These are phyloP conservation scores for Caradrina kadenii DNA, from an alignment of 2,888 invertebrate species.

Conservation along the genomic window DNA sequence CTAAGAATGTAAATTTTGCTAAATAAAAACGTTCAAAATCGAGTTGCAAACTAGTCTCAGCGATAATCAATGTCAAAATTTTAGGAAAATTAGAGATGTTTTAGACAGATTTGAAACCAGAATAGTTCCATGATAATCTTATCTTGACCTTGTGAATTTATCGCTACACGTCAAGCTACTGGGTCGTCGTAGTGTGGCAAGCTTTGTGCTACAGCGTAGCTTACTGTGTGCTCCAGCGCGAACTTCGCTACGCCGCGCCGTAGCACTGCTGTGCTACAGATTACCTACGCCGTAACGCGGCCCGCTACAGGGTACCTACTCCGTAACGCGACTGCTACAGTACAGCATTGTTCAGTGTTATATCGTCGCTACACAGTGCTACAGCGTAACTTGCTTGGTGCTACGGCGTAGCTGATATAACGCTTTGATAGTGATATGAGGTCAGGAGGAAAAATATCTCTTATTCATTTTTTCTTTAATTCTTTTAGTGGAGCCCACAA, in stretches of 20 bases:
- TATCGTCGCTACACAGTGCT: not conserved
- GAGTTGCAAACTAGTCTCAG: too few relatives aligned
- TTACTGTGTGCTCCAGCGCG: not conserved
- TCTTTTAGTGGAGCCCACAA: constrained; percentile 39
- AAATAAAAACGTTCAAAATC: not conserved
- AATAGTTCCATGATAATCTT: too few relatives aligned
- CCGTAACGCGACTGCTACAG: not conserved
- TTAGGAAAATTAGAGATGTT: too few relatives aligned
- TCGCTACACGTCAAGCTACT: not conserved
- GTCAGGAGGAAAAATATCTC: too few relatives aligned
- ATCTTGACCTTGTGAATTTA: too few relatives aligned
- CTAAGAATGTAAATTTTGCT: not conserved
- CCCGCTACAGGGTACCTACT: not conserved
- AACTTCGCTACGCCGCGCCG: not conserved
- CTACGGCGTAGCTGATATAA: not conserved
- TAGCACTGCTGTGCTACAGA: not conserved
- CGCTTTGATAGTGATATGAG: too few relatives aligned
- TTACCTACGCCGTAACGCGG: not conserved
- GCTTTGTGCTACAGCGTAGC: not conserved
- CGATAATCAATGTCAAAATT: too few relatives aligned
- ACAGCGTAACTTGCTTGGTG: not conserved
- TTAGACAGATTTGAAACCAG: too few relatives aligned
- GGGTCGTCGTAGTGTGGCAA: not conserved
- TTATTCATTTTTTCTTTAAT: not conserved
- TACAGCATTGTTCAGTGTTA: not conserved